phyloP scores from a whole-genome alignment of 2,888 invertebrate species.

The Carterocephalus palaemon region DNA sequence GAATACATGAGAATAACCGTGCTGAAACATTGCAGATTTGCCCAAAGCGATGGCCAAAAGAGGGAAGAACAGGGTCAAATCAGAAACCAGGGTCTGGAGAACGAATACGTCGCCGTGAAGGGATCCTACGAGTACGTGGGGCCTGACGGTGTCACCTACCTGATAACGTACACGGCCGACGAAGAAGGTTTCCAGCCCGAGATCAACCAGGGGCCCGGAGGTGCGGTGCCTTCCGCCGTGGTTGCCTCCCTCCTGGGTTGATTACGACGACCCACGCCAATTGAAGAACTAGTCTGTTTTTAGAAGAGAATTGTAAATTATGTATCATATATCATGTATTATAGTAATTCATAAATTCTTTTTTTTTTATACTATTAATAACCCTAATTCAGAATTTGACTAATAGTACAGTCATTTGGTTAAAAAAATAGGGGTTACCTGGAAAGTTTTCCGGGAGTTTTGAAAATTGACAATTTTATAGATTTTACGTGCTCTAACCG shows the following conservation, averaged over 20 bases:
- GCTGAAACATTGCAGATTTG: conserved; percentile 5
- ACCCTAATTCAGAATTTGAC: neutral
- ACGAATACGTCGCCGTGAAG: conserved; percentile 59
- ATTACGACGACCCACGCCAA: conserved; percentile 16
- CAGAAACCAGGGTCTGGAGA: conserved; percentile 60
- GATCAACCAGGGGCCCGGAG: conserved; percentile 49
- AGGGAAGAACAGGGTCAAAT: conserved; percentile 61
- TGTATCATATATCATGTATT: neutral
- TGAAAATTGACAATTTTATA: neutral
- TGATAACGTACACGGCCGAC: conserved; percentile 72
- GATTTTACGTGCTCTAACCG: too few relatives aligned
- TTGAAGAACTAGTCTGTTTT: conserved; percentile 21
- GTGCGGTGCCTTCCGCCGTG: conserved; percentile 37
- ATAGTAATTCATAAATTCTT: neutral
- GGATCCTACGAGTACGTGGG: conserved; percentile 70
- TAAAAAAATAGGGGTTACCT: too few relatives aligned
- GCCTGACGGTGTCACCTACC: conserved; percentile 64
- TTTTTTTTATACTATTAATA: neutral
- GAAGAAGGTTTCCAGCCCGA: conserved; percentile 50
- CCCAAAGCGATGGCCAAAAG: conserved; percentile 33
- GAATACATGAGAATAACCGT: too few relatives aligned
- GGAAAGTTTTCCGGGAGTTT: too few relatives aligned
- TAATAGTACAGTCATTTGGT: too few relatives aligned
- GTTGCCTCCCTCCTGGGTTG: conserved; percentile 40
- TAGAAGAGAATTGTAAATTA: conserved; percentile 15